These are phyloP conservation scores for Agrochola lychnidis DNA, from an alignment of 2,888 invertebrate species.

Conservation along the genomic window DNA sequence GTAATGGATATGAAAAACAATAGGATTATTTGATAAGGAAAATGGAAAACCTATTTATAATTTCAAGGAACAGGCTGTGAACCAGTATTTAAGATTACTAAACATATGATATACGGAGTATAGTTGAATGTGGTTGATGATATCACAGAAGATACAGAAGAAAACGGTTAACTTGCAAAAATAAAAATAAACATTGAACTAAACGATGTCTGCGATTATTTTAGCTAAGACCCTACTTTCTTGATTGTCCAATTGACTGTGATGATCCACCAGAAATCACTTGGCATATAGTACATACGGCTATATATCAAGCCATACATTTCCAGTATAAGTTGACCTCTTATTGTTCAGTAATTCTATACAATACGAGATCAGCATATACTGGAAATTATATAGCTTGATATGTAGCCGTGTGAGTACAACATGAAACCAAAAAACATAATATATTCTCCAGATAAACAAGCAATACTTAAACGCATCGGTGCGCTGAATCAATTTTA, in stretches of 20 bases:
- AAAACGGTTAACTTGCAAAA: neutral
- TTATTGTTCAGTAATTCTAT: too few species aligned
- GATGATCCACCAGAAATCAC: neutral
- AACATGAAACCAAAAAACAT: constrained; percentile 10
- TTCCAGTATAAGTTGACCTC: too few species aligned
- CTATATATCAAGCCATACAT: too few species aligned
- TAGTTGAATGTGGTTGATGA: neutral
- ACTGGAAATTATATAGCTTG: too few species aligned
- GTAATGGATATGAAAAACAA: neutral
- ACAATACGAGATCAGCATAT: too few species aligned
- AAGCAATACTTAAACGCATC: constrained; percentile 65
- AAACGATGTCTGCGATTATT: neutral
- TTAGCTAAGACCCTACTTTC: neutral
- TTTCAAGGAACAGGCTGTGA: neutral
- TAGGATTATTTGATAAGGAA: neutral
- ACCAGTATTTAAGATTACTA: neutral
- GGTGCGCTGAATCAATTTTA: constrained; percentile 83
- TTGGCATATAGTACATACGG: too few species aligned
- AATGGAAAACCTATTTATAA: too few species aligned
- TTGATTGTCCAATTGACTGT: neutral
- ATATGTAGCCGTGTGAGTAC: too few species aligned
- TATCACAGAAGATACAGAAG: neutral
- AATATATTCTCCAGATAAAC: constrained; percentile 47
- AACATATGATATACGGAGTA: neutral
- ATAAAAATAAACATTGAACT: neutral